A percentile compares a stretch with the other conserved stretches of the same genome.
Evolutionary conservation across 2,113 vertebrate species (phyloP).

Genomic region (Upupa epops): DNA sequence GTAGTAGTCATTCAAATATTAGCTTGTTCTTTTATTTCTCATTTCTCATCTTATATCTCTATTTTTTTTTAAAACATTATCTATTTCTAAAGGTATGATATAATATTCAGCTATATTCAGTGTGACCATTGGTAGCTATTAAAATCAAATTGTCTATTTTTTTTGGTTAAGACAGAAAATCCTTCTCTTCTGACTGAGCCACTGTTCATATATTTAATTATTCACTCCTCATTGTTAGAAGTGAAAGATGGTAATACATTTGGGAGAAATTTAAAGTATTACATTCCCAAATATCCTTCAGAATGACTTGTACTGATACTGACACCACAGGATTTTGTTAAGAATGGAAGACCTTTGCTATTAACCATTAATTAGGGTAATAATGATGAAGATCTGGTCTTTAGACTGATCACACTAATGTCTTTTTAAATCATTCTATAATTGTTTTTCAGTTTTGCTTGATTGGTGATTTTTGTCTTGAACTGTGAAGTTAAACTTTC

Average conservation of each 20-base stretch:
- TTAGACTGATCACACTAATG: neutral
- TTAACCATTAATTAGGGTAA: neutral
- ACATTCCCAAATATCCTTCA: neutral
- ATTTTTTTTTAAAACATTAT: neutral
- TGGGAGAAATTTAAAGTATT: neutral
- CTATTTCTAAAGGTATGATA: neutral
- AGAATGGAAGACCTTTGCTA: neutral
- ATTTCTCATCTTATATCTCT: neutral
- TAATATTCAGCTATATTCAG: neutral
- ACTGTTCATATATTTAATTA: neutral
- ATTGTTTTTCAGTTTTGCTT: neutral
- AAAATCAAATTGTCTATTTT: neutral
- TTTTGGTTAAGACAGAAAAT: neutral
- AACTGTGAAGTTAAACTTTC: neutral
- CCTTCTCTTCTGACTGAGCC: neutral
- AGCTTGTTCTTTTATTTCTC: neutral
- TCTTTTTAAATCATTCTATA: neutral
- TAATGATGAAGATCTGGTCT: neutral
- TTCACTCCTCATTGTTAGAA: neutral
- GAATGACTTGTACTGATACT: neutral
- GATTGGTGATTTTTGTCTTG: rapidly evolving
- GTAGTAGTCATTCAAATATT: neutral
- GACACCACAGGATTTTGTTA: neutral
- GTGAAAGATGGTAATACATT: neutral
- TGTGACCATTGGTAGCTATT: neutral